phyloP scores from a whole-genome alignment of 2,113 vertebrate genomes.

The Rattus norvegicus region DNA sequence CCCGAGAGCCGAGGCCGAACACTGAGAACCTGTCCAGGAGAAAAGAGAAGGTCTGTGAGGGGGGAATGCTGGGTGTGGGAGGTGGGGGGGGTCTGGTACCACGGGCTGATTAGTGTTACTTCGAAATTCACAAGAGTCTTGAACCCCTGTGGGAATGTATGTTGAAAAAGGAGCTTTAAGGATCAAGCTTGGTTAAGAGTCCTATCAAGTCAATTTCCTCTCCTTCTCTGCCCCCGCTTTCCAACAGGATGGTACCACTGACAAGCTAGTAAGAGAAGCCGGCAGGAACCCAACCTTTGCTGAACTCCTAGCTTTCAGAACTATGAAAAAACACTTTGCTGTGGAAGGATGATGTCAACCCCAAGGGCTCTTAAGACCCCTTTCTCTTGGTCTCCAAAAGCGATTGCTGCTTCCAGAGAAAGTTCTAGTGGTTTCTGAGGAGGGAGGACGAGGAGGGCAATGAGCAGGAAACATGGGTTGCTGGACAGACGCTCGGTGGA shows the following conservation, averaged over 20 bases:
- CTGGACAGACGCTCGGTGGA: not conserved
- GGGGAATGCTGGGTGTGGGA: not conserved
- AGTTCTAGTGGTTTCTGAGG: not conserved
- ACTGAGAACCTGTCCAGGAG: constrained; percentile 92
- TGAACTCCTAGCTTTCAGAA: not conserved
- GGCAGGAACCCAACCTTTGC: not conserved
- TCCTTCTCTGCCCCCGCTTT: not conserved
- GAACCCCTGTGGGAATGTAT: not conserved
- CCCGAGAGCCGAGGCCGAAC: constrained; percentile 97
- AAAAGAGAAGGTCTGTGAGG: accelerated
- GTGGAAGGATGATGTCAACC: not conserved
- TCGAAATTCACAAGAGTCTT: not conserved
- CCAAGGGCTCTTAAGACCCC: not conserved
- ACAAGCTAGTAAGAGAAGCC: not conserved
- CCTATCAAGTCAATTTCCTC: not conserved
- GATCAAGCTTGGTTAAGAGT: not conserved
- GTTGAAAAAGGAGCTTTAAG: not conserved
- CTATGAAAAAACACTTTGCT: not conserved
- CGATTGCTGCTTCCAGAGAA: not conserved
- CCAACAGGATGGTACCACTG: not conserved
- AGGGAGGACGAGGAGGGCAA: not conserved
- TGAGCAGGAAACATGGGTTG: not conserved
- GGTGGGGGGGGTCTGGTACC: not conserved
- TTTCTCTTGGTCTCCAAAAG: not conserved
- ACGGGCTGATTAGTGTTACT: not conserved